phyloP scores from a whole-genome alignment of 2,888 invertebrate genomes.

The Drosophila anomalipes region DNA sequence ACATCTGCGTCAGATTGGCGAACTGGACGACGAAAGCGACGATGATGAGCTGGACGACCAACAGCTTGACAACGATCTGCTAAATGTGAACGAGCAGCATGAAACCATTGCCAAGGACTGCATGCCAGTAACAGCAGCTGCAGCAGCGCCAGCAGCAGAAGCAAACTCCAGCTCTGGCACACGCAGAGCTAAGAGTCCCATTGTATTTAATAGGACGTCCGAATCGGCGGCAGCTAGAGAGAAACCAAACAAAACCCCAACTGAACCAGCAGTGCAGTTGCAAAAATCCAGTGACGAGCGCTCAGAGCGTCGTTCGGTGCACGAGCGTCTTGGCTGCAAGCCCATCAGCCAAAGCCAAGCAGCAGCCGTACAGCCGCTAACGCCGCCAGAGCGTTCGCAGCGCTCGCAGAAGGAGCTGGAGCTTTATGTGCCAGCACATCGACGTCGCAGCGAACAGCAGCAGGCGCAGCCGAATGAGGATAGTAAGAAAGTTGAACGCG shows the following conservation, averaged over 20 bases:
- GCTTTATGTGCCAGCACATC: slow-evolving; percentile 83
- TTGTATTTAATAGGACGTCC: slow-evolving; percentile 74
- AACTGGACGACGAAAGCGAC: slow-evolving; percentile 78
- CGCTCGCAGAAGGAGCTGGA: slow-evolving; percentile 84
- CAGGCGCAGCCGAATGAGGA: slow-evolving; percentile 62
- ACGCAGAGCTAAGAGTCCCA: slow-evolving; percentile 81
- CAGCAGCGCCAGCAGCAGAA: slow-evolving; percentile 14
- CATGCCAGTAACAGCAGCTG: slow-evolving; percentile 15
- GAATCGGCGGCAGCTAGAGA: slow-evolving; percentile 45
- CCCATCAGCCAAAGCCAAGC: slow-evolving; percentile 4
- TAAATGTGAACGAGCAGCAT: slow-evolving; percentile 88
- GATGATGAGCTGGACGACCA: slow-evolving; percentile 29
- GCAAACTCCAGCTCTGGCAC: slow-evolving; percentile 16
- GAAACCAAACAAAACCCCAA: slow-evolving; percentile 40
- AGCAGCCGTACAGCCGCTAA: neutral
- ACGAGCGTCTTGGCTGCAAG: slow-evolving; percentile 86
- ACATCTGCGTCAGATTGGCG: slow-evolving; percentile 86
- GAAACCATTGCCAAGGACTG: slow-evolving; percentile 59
- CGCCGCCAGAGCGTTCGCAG: slow-evolving; percentile 56
- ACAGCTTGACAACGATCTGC: slow-evolving; percentile 89
- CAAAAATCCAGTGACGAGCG: slow-evolving; percentile 49
- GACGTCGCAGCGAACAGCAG: slow-evolving; percentile 77
- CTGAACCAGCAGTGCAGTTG: slow-evolving; percentile 7
- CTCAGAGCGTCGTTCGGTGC: slow-evolving; percentile 83
- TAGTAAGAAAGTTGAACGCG: slow-evolving; percentile 43